Conservation (phyloP, 64 coral and sea anemone genomes). For the Pocillopora damicornis region DNA sequence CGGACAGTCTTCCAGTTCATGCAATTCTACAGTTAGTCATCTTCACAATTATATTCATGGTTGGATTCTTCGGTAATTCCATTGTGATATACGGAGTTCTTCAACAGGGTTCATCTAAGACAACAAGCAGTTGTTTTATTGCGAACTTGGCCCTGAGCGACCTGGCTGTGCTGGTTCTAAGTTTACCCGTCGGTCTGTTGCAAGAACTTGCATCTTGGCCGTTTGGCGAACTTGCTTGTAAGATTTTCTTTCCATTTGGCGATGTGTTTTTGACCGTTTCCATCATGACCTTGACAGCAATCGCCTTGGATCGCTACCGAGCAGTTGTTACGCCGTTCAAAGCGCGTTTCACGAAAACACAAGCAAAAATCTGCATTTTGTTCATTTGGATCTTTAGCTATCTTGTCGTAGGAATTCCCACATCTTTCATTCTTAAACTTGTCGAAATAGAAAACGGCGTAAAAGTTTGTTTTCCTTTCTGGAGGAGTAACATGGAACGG, state of each 20-base stretch:
- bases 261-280: slow-evolving; percentile 69
- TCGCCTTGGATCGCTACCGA: slow-evolving; percentile 50
- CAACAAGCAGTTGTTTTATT: slow-evolving; percentile 87
- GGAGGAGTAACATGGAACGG: slow-evolving; percentile 19
- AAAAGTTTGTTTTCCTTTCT: slow-evolving; percentile 55
- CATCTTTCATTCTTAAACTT: slow-evolving; percentile 58
- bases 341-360: slow-evolving; percentile 53
- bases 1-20: slow-evolving; percentile 55
- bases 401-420: slow-evolving; percentile 45
- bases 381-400: slow-evolving; percentile 61
- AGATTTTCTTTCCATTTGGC: slow-evolving; percentile 73
- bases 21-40: slow-evolving; percentile 68
- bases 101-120: slow-evolving; percentile 78
- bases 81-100: slow-evolving; percentile 90
- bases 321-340: slow-evolving; percentile 69
- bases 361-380: slow-evolving; percentile 47
- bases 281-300: slow-evolving; percentile 61
- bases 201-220: slow-evolving; percentile 95
- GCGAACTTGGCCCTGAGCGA: slow-evolving; percentile 83
- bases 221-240: slow-evolving; percentile 81
- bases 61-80: slow-evolving; percentile 92
- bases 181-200: slow-evolving; percentile 60
- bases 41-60: slow-evolving; percentile 74
- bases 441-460: slow-evolving; percentile 23
- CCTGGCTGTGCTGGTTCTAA: slow-evolving; percentile 76